Base-by-base conservation (phyloP, 2,888 invertebrate species). In the Drosophila seclusa region DNA sequence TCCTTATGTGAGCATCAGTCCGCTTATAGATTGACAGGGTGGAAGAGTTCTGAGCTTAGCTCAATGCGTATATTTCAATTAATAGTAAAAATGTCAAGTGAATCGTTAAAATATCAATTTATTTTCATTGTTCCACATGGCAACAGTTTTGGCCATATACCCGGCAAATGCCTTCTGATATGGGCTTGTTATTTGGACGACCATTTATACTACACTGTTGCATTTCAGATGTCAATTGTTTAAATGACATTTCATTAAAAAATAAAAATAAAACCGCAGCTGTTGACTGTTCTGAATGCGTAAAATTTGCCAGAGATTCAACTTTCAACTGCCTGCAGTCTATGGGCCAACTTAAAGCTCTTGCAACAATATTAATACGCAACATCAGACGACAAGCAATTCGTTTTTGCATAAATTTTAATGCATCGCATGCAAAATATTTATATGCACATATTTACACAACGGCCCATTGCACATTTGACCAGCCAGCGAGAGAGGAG, bases 361-460 rank as follows among this genome's bases (percentile, higher is more conserved):
- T 48, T 65, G 62, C 53, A 80, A 65, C 58, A 72, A 64, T 55
- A 71, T 78, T 76, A 77, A 78, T 72, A 21, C 67, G 40, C 45
- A 58, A 53, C 54, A 49, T 27, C 70, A 49, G 52, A 60, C 54
- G 62, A 50, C 63, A 36, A 29, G 63, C 82, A 75, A 83, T 80
- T 75, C 72, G 78, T 68, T 78, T 83, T 80, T 80, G 81, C 83
- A 88, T 88, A 80, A 86, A 90, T 88, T 85, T 85, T 88, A 85
- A 90, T 85, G 85, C 81, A 76, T 58, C 68, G 83, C 72, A 63
- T 69, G 75, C 78, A 85, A 80, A 89, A 85, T 89, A 85, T 84
- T 84, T 85, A 89, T 89, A 83, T 70, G 82, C 68, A 78, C 69
- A 82, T 79, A 78, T 86, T 88, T 80, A 68, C 64, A 60, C 71